Evolutionary conservation across 23 tunicate genomes (phyloP).

Genomic region (Phallusia fumigata): DNA sequence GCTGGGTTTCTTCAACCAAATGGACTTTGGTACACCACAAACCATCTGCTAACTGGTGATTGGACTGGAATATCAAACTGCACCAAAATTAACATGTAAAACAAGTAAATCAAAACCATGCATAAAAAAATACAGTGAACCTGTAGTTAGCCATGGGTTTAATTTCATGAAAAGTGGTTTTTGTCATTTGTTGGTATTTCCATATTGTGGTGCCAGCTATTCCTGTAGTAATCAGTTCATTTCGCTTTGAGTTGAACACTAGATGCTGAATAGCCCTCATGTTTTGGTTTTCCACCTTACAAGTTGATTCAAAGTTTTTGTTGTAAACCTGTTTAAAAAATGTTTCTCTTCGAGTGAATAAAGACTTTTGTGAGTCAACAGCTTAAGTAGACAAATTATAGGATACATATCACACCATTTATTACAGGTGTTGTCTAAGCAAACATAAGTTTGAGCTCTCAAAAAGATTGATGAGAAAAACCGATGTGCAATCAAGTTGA

Average conservation of each 20-base stretch:
- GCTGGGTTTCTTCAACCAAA: slow-evolving; percentile 30
- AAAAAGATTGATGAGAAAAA: no score
- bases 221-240: slow-evolving; percentile 65
- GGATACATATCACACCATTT: no score
- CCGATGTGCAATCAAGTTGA: no score
- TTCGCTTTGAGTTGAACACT: slow-evolving; percentile 42
- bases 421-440: no score
- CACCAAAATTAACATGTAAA: not conserved
- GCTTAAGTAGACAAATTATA: no score
- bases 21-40: slow-evolving; percentile 77
- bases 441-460: no score
- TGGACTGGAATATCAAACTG: slow-evolving; percentile 32
- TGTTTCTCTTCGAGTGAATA: no score
- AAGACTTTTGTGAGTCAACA: no score
- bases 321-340: slow-evolving; percentile 52
- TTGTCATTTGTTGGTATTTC: slow-evolving; percentile 47
- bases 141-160: slow-evolving; percentile 72
- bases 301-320: slow-evolving; percentile 49
- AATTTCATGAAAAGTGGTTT: slow-evolving; percentile 33
- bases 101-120: not conserved
- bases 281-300: slow-evolving; percentile 53
- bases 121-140: not conserved
- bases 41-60: slow-evolving; percentile 38
- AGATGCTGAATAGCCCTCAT: slow-evolving; percentile 63
- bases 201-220: slow-evolving; percentile 73